Evolutionary conservation across 2,797 vertebrate genomes (phyloP).

Genomic region (Vespertilio murinus): DNA sequence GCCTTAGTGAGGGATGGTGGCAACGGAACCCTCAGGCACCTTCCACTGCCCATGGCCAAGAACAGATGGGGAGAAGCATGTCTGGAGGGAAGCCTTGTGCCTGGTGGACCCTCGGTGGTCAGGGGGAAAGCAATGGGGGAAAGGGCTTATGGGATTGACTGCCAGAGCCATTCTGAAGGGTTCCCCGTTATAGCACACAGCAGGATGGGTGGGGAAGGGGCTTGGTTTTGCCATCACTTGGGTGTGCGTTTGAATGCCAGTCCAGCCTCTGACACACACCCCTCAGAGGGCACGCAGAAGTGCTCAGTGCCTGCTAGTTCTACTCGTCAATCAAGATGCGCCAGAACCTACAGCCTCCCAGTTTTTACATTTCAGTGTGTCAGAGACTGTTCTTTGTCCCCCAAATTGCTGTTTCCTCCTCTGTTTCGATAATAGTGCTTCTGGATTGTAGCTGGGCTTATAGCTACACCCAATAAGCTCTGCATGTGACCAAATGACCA

Average conservation of each 20-base stretch:
- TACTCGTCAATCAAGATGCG: fast-evolving
- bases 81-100: not conserved
- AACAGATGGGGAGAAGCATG: fast-evolving
- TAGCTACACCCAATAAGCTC: not conserved
- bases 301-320: fast-evolving
- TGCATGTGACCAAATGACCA: not conserved
- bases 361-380: not conserved
- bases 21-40: not conserved
- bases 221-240: not conserved
- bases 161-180: not conserved
- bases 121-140: not conserved
- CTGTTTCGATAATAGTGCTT: not conserved
- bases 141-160: not conserved
- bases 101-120: not conserved
- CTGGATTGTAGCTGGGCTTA: not conserved
- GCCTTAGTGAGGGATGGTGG: not conserved
- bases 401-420: not conserved
- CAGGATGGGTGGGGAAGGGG: not conserved
- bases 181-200: fast-evolving
- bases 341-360: not conserved
- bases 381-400: not conserved
- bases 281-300: fast-evolving
- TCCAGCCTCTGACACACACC: not conserved
- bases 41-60: not conserved
- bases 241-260: not conserved